Evolutionary conservation across 1,140 invertebrate genomes (phyloP).

Genomic region (Tenebrio molitor): DNA sequence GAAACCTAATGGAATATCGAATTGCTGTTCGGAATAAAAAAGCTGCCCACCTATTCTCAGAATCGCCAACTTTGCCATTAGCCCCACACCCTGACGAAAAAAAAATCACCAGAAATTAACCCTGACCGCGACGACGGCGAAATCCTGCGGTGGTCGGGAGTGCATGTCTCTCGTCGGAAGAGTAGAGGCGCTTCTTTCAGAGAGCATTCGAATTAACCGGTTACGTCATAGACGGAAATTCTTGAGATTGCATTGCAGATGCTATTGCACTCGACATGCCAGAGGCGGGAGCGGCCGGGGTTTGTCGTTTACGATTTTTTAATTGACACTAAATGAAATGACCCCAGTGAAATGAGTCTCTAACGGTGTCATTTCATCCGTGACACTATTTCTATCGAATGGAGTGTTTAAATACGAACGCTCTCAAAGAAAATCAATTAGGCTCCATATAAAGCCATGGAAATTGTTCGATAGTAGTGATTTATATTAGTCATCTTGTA

Average conservation of each 20-base stretch:
- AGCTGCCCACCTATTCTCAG: conserved; percentile 22
- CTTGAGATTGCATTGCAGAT: conserved; percentile 27
- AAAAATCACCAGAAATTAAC: neutral
- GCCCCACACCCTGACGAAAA: conserved; percentile 3
- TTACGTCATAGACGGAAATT: conserved; percentile 34
- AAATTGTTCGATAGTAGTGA: conserved; percentile 6
- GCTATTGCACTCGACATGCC: conserved; percentile 37
- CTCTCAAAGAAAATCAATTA: conserved; percentile 6
- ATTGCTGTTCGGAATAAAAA: conserved; percentile 17
- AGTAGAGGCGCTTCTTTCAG: conserved; percentile 1
- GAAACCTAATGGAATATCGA: conserved; percentile 37
- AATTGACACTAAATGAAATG: conserved; percentile 38
- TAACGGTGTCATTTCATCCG: conserved; percentile 22
- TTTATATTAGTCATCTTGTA: neutral
- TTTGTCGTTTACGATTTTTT: conserved; percentile 38
- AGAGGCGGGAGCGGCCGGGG: conserved; percentile 17
- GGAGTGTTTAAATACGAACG: neutral
- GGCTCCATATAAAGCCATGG: neutral
- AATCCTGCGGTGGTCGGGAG: neutral
- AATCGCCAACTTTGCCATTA: conserved; percentile 15
- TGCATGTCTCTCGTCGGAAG: too few species aligned
- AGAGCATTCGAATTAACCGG: conserved; percentile 24
- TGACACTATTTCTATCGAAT: conserved; percentile 9
- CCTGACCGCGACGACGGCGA: neutral
- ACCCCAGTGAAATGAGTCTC: neutral